Percentiles rank a stretch among this genome's conserved stretches.
phyloP scores from a whole-genome alignment of 2,113 vertebrate species.

The Sula dactylatra region DNA sequence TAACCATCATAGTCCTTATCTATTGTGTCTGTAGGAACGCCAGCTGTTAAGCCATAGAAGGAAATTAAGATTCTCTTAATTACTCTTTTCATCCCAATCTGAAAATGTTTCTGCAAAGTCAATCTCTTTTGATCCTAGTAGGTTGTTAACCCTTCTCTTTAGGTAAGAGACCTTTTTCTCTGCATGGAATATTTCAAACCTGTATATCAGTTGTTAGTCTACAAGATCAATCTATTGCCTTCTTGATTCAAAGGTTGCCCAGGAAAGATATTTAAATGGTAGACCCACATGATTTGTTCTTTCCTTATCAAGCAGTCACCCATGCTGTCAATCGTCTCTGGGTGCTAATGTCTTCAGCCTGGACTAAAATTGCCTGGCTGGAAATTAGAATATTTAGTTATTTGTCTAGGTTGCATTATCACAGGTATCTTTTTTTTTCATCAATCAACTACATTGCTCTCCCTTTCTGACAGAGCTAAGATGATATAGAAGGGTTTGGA shows the following conservation, averaged over 20 bases:
- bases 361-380: not conserved
- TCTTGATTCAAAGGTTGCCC: not conserved
- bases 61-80: not conserved
- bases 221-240: not conserved
- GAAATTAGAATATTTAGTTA: not conserved
- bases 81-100: not conserved
- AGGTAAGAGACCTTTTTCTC: not conserved
- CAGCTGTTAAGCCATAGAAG: not conserved
- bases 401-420: not conserved
- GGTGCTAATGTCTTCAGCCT: not conserved
- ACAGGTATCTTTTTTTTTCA: not conserved
- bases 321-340: not conserved
- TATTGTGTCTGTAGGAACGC: not conserved
- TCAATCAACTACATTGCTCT: not conserved
- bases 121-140: not conserved
- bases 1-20: not conserved
- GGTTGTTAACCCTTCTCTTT: not conserved
- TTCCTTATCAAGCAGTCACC: not conserved
- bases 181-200: not conserved
- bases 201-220: not conserved
- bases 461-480: not conserved
- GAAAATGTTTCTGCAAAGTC: not conserved
- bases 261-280: not conserved
- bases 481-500: not conserved
- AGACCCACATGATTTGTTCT: not conserved